Evolutionary conservation across 2,797 vertebrate genomes (phyloP).

Genomic region (Nyctibius grandis): DNA sequence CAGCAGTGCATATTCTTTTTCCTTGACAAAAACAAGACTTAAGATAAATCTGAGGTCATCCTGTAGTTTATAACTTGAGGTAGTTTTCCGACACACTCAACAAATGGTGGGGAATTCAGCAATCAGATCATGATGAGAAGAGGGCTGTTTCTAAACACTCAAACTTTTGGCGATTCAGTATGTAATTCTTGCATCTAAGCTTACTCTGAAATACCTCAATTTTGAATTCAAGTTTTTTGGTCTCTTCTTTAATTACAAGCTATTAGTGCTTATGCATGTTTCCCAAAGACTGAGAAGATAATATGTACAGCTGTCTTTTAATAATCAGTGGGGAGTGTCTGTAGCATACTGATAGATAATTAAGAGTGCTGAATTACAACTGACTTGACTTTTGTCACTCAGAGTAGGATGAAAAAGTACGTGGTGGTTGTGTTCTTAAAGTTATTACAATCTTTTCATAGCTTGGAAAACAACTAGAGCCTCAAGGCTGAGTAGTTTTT

Average conservation of each 20-base stretch:
- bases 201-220: neutral
- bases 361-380: neutral
- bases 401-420: neutral
- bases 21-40: neutral
- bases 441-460: neutral
- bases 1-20: neutral
- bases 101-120: neutral
- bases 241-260: neutral
- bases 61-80: neutral
- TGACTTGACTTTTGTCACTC: neutral
- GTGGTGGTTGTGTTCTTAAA: neutral
- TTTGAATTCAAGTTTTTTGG: neutral
- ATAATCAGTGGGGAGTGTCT: neutral
- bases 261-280: neutral
- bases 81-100: neutral
- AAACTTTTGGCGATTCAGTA: neutral
- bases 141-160: neutral
- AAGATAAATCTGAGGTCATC: neutral
- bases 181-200: neutral
- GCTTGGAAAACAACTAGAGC: neutral
- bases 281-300: neutral
- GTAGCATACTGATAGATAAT: neutral
- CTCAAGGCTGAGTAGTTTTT: neutral
- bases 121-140: neutral
- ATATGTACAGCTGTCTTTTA: neutral